Percentiles rank a stretch among this genome's conserved stretches.
Evolutionary conservation across 2,888 invertebrate genomes (phyloP).

Genomic region (Lasioglossum morio): DNA sequence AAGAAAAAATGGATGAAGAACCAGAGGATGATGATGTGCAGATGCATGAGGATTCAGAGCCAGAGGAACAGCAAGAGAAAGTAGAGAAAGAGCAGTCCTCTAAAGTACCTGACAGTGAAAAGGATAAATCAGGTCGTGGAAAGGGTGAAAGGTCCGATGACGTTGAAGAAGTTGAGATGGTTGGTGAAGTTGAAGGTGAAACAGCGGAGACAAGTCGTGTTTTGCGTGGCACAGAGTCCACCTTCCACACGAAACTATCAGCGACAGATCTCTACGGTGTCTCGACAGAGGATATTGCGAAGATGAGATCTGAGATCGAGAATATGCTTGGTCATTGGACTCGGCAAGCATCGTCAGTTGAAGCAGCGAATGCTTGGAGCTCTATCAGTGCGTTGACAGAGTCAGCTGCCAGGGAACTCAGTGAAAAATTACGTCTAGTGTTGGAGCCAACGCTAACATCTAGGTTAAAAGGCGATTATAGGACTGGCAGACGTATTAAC

Average conservation of each 20-base stretch:
- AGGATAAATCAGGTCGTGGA: slow-evolving; percentile 81
- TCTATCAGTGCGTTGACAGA: slow-evolving; percentile 87
- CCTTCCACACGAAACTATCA: slow-evolving; percentile 89
- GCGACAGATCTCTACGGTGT: slow-evolving; percentile 49
- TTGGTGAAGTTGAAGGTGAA: slow-evolving; percentile 91
- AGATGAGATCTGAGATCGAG: slow-evolving; percentile 76
- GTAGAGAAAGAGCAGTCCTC: slow-evolving; percentile 82
- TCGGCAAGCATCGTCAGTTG: slow-evolving; percentile 82
- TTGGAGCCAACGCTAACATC: slow-evolving; percentile 98
- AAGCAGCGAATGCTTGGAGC: slow-evolving; percentile 87
- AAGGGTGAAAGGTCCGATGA: slow-evolving; percentile 80
- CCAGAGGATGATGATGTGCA: slow-evolving; percentile 85
- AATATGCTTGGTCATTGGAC: slow-evolving; percentile 78
- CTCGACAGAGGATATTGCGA: slow-evolving; percentile 60
- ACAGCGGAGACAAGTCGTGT: slow-evolving; percentile 86
- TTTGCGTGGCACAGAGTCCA: slow-evolving; percentile 89
- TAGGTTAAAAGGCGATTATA: slow-evolving; percentile 96
- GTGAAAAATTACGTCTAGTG: slow-evolving; percentile 96
- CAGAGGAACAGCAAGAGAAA: slow-evolving; percentile 74
- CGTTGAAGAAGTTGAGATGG: slow-evolving; percentile 84
- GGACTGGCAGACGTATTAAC: slow-evolving; percentile 98
- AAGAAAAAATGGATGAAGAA: slow-evolving; percentile 83
- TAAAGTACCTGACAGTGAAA: slow-evolving; percentile 84
- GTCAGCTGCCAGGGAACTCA: slow-evolving; percentile 92
- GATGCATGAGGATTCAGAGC: slow-evolving; percentile 85